A percentile compares a stretch with the other conserved stretches of the same genome.
Conservation (phyloP, 2,113 vertebrate species). For the Eudyptes chrysolophus region DNA sequence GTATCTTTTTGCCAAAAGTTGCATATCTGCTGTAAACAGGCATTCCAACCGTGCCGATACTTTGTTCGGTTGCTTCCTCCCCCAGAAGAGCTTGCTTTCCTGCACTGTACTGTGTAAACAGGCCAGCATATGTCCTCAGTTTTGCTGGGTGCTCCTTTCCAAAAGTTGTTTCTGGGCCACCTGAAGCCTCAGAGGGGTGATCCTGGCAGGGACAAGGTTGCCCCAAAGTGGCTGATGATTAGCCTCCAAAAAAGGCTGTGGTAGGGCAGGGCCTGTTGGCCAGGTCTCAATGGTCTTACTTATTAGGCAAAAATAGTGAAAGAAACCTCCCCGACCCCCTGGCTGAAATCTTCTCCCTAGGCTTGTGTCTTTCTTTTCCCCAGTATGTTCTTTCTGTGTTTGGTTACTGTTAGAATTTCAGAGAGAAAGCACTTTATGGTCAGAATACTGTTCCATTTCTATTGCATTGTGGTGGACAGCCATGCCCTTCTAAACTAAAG, state of each 20-base stretch:
- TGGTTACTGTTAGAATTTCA: background rate
- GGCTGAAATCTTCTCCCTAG: background rate
- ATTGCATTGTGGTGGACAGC: background rate
- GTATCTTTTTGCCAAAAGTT: constrained; percentile 27
- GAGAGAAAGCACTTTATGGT: background rate
- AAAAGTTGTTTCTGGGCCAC: background rate
- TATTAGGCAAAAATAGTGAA: background rate
- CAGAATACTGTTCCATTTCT: background rate
- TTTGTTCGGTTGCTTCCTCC: constrained; percentile 21
- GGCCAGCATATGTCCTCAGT: background rate
- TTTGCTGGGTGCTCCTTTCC: background rate
- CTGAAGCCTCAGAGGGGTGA: background rate
- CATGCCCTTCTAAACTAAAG: background rate
- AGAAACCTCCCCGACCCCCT: rapidly evolving
- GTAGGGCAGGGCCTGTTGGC: background rate
- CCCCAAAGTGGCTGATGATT: background rate
- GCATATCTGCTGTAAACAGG: constrained; percentile 6
- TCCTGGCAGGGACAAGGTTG: background rate
- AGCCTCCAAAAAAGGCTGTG: background rate
- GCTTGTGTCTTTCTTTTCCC: background rate
- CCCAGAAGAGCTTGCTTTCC: background rate
- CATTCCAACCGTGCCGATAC: background rate
- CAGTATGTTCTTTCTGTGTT: background rate
- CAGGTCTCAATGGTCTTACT: background rate
- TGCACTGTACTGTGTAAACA: background rate